Base-by-base conservation (phyloP, 2,888 invertebrate genomes). In the Helleia helle region DNA sequence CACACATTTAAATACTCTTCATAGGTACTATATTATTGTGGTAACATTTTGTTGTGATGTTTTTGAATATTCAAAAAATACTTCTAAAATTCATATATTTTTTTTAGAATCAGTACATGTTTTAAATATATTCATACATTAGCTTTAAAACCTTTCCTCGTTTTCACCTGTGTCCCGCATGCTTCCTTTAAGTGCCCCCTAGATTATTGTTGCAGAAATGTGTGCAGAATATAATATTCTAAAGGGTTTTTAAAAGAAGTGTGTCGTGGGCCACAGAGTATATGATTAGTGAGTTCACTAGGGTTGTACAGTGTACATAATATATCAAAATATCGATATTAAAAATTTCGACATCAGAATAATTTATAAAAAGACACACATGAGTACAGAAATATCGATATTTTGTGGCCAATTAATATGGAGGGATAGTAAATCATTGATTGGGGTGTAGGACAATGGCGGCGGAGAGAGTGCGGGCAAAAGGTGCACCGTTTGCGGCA, bases 151-250 rank as follows among this genome's bases (percentile, higher is more conserved):
- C 58, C 56, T 46, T 41, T 52, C 55, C 58, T 50, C 36, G 48
- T 48, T 58, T 50, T 27, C 40, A 34, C 42, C 54, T 55, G 55
- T 59, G 44, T 64, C 80, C 81, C 72, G 84, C 84, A 83, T 84
- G 84, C 83, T 84, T 83, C 81, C 83, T 84, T 84, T 83, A 81
- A 83, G 67, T 70, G 73, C 77, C 83, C 80, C 73, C 55, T 63
- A 59, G 56, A 62, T 60, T 69, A 65, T 60, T 65, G 60, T 62
- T 59, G 64, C 66, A n/a, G n/a, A 65, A 71, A 80, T 80, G 84
- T 84, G 84, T 83, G 84, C 84, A 83, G 83, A 84, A 84, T 81
- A 80, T 69, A n/a, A n/a, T n/a, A 62, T 62, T 68, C 59, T 67
- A 71, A 74, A 70, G 79, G 80, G 80, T 80, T 77, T 69, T 83